phyloP scores from a whole-genome alignment of 53 echinoderm and acorn worm species.

The Astropecten irregularis region DNA sequence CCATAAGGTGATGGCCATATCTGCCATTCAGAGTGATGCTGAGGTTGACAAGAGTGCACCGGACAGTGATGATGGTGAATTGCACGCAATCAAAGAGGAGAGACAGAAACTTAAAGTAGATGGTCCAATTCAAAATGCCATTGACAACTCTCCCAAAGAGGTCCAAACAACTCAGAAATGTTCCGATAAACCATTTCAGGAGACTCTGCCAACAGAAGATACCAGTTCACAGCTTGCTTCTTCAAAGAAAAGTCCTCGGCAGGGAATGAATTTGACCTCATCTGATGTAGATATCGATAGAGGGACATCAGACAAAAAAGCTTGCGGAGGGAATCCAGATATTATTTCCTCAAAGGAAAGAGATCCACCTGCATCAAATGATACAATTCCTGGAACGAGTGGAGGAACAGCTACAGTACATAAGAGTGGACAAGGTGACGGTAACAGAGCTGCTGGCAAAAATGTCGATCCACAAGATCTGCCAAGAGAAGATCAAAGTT shows the following conservation, averaged over 20 bases:
- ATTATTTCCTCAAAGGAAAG: too few relatives aligned
- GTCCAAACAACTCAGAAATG: background rate
- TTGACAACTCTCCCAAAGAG: background rate
- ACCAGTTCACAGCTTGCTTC: too few relatives aligned
- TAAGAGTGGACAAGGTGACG: too few relatives aligned
- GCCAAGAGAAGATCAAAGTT: background rate
- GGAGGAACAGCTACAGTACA: too few relatives aligned
- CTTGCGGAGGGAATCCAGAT: too few relatives aligned
- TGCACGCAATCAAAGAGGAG: background rate
- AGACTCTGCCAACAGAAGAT: background rate
- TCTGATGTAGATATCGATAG: too few relatives aligned
- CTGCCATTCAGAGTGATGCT: background rate
- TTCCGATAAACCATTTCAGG: background rate
- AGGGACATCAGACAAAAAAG: too few relatives aligned
- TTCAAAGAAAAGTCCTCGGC: too few relatives aligned
- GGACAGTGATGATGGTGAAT: background rate
- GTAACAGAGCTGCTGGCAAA: too few relatives aligned
- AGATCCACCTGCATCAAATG: too few relatives aligned
- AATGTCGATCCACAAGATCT: background rate
- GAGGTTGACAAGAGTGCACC: background rate
- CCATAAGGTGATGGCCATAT: background rate
- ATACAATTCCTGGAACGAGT: too few relatives aligned
- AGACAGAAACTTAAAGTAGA: background rate
- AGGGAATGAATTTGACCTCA: too few relatives aligned
- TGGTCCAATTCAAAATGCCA: background rate